Conservation (phyloP, 2,113 vertebrate genomes). For the Gymnocephalus cernua region DNA sequence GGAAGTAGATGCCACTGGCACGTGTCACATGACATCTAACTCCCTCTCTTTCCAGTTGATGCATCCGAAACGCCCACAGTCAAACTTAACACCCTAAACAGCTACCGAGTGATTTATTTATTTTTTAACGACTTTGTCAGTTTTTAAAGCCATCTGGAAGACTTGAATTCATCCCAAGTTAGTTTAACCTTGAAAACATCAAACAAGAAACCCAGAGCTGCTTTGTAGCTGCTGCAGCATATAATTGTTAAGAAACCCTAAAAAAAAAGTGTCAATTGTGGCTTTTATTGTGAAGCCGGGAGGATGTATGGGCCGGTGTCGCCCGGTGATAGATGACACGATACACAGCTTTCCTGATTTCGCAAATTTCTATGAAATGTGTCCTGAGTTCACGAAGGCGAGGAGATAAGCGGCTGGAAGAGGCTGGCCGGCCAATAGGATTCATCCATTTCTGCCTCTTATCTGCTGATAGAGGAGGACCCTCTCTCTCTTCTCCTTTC, state of each 20-base stretch:
- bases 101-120: conserved; percentile 85
- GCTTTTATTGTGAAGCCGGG: conserved; percentile 67
- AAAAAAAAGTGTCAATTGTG: conserved; percentile 65
- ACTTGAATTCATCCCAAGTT: conserved; percentile 34
- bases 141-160: neutral
- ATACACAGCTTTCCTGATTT: conserved; percentile 74
- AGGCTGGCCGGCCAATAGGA: conserved; percentile 67
- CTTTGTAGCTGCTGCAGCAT: conserved; percentile 22
- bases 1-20: too few relatives aligned
- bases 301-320: conserved; percentile 70
- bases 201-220: conserved; percentile 1
- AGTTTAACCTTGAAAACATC: conserved; percentile 61
- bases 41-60: neutral
- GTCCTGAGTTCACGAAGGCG: conserved; percentile 70
- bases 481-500: conserved; percentile 15
- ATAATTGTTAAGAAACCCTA: conserved; percentile 37
- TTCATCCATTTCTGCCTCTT: conserved; percentile 83
- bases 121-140: conserved; percentile 18
- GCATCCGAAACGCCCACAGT: neutral
- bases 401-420: conserved; percentile 78
- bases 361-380: conserved; percentile 82
- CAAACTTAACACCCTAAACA: neutral
- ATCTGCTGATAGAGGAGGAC: conserved; percentile 77
- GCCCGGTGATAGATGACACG: conserved; percentile 64
- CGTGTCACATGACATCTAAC: too few relatives aligned